Conservation (phyloP, 2,888 invertebrate species). For the Lissonota sp. region DNA sequence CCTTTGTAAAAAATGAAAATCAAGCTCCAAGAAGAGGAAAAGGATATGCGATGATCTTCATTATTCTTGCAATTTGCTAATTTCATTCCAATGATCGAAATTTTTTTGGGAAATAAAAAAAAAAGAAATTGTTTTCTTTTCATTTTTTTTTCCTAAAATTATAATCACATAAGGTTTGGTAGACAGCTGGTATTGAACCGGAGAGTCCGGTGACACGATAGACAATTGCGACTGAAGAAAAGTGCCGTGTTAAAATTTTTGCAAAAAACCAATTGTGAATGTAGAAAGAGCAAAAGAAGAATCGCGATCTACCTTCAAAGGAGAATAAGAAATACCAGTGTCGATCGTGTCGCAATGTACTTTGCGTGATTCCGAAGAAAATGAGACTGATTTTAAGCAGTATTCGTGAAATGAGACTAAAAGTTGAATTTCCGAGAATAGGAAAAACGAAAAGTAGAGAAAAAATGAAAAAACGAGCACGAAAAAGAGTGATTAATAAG, state of each 20-base stretch:
- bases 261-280: not conserved
- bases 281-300: slow-evolving; percentile 23
- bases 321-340: slow-evolving; percentile 37
- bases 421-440: slow-evolving; percentile 61
- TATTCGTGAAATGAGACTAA: slow-evolving; percentile 77
- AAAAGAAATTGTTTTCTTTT: not conserved
- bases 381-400: slow-evolving; percentile 83
- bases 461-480: slow-evolving; percentile 21
- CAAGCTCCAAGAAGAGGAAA: not conserved
- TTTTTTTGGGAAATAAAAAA: not conserved
- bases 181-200: slow-evolving; percentile 82
- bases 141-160: not conserved
- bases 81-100: not conserved
- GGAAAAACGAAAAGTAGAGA: slow-evolving; percentile 53
- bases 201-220: slow-evolving; percentile 66
- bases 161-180: slow-evolving; percentile 63
- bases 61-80: slow-evolving; percentile 2
- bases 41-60: slow-evolving; percentile 7
- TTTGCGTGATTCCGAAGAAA: slow-evolving; percentile 69
- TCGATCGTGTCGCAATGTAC: slow-evolving; percentile 32
- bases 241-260: slow-evolving; percentile 12
- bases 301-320: slow-evolving; percentile 21
- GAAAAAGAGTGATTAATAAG: slow-evolving; percentile 39
- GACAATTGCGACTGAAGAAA: slow-evolving; percentile 32
- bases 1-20: not conserved